A percentile compares a stretch with the other conserved stretches of the same genome.
Conservation (phyloP, 2,888 invertebrate species). For the Dolichopus griseipennis region DNA sequence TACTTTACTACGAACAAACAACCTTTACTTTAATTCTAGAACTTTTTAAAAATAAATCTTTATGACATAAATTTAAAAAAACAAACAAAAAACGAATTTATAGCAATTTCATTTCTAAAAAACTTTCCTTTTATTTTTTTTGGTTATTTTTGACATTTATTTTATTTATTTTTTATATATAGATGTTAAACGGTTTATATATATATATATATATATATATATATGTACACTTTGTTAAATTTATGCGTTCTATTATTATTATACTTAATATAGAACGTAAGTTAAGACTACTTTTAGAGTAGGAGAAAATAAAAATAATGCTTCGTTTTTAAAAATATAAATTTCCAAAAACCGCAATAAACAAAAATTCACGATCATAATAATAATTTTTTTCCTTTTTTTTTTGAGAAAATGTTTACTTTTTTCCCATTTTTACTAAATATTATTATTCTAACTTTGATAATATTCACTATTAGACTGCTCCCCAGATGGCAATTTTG, state of each 20-base stretch:
- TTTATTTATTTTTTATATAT: no score
- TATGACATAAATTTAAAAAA: no score
- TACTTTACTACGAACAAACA: no score
- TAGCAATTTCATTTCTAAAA: no score
- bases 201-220: no score
- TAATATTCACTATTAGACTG: constrained; percentile 9
- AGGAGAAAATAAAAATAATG: neutral
- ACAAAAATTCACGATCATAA: neutral
- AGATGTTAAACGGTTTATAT: no score
- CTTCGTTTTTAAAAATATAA: neutral
- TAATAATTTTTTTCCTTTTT: neutral
- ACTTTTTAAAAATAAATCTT: no score
- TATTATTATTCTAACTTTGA: constrained; percentile 2
- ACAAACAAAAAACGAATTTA: no score
- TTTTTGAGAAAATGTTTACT: neutral
- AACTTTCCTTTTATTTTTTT: no score
- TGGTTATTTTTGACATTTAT: no score
- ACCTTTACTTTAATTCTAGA: no score
- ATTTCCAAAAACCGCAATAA: neutral
- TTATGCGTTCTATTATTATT: constrained; percentile 3
- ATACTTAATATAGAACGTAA: neutral
- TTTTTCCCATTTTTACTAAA: neutral
- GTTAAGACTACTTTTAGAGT: neutral
- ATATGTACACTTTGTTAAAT: neutral
- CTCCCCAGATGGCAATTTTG: constrained; percentile 7